Conservation (phyloP, 2,888 invertebrate species). For the Merodon equestris region DNA sequence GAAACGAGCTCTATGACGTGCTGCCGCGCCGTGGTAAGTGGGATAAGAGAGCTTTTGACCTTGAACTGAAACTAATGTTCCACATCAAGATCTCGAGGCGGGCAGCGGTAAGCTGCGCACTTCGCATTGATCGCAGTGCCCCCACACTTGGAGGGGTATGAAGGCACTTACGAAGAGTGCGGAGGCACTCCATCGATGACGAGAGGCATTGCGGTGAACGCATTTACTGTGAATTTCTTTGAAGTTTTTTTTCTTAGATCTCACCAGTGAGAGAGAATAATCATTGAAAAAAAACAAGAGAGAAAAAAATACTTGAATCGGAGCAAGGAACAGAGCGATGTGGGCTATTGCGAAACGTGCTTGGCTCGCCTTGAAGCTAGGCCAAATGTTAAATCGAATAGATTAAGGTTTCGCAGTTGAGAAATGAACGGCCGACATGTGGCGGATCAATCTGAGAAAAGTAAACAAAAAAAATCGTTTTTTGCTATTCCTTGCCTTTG, state of each 20-base stretch:
- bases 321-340: slow-evolving; percentile 51
- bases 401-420: slow-evolving; percentile 27
- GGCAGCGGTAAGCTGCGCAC: slow-evolving; percentile 19
- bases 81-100: slow-evolving; percentile 61
- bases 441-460: slow-evolving; percentile 16
- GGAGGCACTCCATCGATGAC: too few relatives aligned
- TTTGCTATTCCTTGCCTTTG: not conserved
- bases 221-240: too few relatives aligned
- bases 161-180: slow-evolving; percentile 8
- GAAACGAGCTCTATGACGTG: slow-evolving; percentile 6
- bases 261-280: slow-evolving; percentile 18
- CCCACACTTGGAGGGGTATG: slow-evolving; percentile 17
- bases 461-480: not conserved
- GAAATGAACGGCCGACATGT: slow-evolving; percentile 14
- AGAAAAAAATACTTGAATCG: slow-evolving; percentile 31
- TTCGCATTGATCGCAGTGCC: too few relatives aligned
- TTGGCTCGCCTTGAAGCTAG: slow-evolving; percentile 59
- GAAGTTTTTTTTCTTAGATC: slow-evolving; percentile 11
- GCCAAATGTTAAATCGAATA: slow-evolving; percentile 43
- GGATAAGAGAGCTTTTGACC: slow-evolving; percentile 60
- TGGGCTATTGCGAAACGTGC: slow-evolving; percentile 44
- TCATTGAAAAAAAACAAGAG: too few relatives aligned
- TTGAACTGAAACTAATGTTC: slow-evolving; percentile 68
- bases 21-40: slow-evolving; percentile 23
- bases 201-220: too few relatives aligned